Evolutionary conservation across 2,113 vertebrate species (phyloP), one percentile per base, ranked within the genome.

Genomic region (Solea solea): DNA sequence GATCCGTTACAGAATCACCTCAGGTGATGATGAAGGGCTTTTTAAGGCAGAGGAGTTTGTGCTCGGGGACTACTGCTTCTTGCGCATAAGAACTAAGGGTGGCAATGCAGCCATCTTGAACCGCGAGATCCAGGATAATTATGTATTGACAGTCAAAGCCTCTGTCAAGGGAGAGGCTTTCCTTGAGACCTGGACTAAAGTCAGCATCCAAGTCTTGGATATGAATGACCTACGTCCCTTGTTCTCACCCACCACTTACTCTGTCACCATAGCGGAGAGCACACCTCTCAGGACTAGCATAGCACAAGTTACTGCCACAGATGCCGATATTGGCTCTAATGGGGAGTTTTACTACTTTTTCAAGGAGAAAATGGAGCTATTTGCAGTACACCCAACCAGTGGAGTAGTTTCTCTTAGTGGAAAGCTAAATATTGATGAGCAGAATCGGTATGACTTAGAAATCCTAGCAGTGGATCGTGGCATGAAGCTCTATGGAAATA

Each of bases 311-410:
- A 99, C 97, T 0, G 98, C 98, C n/a, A 99, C 98, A 1, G 98
- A 99, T 71, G 98, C 98, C 0, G 98, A 99, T 75, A 96, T 97
- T 10, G 98, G 97, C 76, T 98, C 97, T 76, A 99, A 99, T 39
- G 98, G 98, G 59, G 97, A 99, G 87, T 99, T 99, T 92, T 99
- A 99, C 90, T 99, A 98, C 77, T 99, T 97, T 89, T 98, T 99
- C 80, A 98, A 98, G 86, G 96, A 94, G 76, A 96, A 95, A 91
- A 95, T 96, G 52, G 98, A 98, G 59, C 91, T 97, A 10, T 99
- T 99, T 87, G 95, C 96, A 2, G 97, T 99, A 58, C 97, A 99
- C 79, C 98, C 98, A 50, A 98, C 97, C 0, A 99, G 97, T 27
- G 98, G 98, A 8, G 93, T 99, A 15, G 95, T 99, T 71, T 97